A percentile compares a stretch with the other conserved stretches of the same genome.
Evolutionary conservation across 53 echinoderm and acorn worm genomes (phyloP).

Genomic region (Temnopleurus reevesii): DNA sequence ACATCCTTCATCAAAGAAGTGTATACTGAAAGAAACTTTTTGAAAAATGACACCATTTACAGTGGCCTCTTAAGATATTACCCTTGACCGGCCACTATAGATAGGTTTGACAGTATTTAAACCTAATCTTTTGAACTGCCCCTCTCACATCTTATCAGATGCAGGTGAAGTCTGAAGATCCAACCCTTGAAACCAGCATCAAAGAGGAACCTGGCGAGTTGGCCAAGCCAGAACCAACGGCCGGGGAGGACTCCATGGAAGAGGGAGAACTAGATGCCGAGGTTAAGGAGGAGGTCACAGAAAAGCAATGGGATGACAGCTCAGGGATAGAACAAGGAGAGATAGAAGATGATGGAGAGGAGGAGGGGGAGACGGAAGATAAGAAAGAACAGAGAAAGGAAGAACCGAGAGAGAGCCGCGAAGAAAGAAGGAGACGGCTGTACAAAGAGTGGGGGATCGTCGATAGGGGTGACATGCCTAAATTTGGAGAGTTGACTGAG

Average conservation of each 20-base stretch:
- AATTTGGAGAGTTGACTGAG: slow-evolving; percentile 75
- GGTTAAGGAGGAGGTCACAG: background rate
- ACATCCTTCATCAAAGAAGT: no score
- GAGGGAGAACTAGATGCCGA: slow-evolving; percentile 45
- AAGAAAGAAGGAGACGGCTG: slow-evolving; percentile 37
- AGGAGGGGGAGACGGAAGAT: background rate
- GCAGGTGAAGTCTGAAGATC: background rate
- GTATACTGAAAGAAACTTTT: no score
- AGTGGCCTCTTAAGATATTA: no score
- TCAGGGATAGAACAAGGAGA: slow-evolving; percentile 34
- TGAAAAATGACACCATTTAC: no score
- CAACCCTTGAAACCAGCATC: background rate
- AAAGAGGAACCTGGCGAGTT: background rate
- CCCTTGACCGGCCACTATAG: no score
- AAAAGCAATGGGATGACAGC: slow-evolving; percentile 33
- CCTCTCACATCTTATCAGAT: no score
- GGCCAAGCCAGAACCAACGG: background rate
- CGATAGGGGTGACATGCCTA: slow-evolving; percentile 66
- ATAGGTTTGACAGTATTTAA: no score
- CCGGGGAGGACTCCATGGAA: slow-evolving; percentile 46
- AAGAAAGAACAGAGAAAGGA: slow-evolving; percentile 32
- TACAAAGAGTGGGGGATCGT: slow-evolving; percentile 80
- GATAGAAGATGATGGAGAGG: slow-evolving; percentile 5
- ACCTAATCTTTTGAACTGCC: no score
- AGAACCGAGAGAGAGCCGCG: slow-evolving; percentile 57